Base-by-base conservation (phyloP, 2,797 vertebrate species). In the Muscicapa striata region DNA sequence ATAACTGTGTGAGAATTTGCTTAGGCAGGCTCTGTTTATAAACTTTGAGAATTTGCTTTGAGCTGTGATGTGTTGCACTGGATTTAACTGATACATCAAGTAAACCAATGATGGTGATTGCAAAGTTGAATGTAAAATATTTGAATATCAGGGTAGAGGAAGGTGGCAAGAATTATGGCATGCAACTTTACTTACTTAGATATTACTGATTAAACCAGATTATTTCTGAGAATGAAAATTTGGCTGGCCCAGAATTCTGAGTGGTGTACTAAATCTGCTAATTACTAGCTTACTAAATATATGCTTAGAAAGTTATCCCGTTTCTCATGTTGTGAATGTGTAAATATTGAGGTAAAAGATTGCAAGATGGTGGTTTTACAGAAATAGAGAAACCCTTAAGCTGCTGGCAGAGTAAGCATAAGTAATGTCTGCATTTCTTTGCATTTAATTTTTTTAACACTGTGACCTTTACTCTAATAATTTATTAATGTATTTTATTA, bases 211-310 rank as follows among this genome's bases (percentile, higher is more conserved):
- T 62, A 70, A 88, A 66, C 20, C 12, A 38, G 85, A 61, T 90
- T 93, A 81, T 66, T 96, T 91, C 81, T 77, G 86, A 88, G 55
- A 92, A 80, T 46, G 89, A 64, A 54, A 79, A 92, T 83, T 84
- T 94, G 34, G 41, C 69, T 75, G 41, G 16, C n/a, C 14, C 1
- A 7, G 48, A 62, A 58, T 90, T 88, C 84, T 66, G 36, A 62
- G 58, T 40, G n/a, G 13, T 64, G 40, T 59, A 38, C 21, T 67
- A 23, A 63, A 30, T 68, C 43, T 80, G 34, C 32, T 73, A 21
- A 49, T 76, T 55, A 76, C 29, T 55, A 69, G 4, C 38, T 41
- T 68, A 32, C 30, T 70, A 18, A 55, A 68, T 66, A 38, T 38
- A 22, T 23, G 7, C 34, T 73, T 83, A 59, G 36, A 66, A 94